Base-by-base conservation (phyloP, 2,888 invertebrate genomes). In the Cerceris ruficornis region DNA sequence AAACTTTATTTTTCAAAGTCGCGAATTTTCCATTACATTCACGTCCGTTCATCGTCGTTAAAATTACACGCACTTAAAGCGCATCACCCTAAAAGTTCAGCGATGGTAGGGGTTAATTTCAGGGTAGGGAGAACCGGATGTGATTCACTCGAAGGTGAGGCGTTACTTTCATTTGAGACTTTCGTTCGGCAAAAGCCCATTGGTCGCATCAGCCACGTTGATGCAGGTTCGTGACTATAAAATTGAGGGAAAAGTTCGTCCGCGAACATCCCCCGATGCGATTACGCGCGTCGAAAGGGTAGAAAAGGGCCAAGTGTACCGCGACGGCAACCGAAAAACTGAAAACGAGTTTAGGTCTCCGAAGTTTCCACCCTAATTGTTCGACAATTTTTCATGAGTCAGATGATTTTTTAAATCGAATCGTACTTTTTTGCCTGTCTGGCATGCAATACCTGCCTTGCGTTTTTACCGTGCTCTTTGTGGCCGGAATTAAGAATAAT, bases 91-190 rank as follows among this genome's bases (percentile, higher is more conserved):
- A 55, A 41, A 50, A 60, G 15, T 8, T 15, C 43, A 60, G 28
- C 8, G 1, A 39, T 60, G n/a, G 6, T 13, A 17, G 60, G 41
- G 67, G 43, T 66, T 57, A 66, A 74, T 54, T 59, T 61, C 7
- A 17, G 62, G 58, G 60, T 65, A 49, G 72, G 68, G 52, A 68
- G 15, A 52, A 76, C 82, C 84, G 86, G 84, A 88, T 82, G 88
- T 88, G 86, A 88, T 88, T 86, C 88, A 86, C 77, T 66, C 55
- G 11, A 15, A 28, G 15, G 2, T 13, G 57, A 61, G n/a, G 41
- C 55, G 69, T 57, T 15, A 55, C 43, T 76, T 61, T 67, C 28
- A 42, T 57, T 62, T 55, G 41, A 43, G 50, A 54, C 55, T 62
- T 61, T 61, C 62, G 42, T 67, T 61, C 13, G 8, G 49, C 58